These are phyloP conservation scores for Cantharis lateralis DNA, from an alignment of 2,888 invertebrate genomes.

Conservation along the genomic window DNA sequence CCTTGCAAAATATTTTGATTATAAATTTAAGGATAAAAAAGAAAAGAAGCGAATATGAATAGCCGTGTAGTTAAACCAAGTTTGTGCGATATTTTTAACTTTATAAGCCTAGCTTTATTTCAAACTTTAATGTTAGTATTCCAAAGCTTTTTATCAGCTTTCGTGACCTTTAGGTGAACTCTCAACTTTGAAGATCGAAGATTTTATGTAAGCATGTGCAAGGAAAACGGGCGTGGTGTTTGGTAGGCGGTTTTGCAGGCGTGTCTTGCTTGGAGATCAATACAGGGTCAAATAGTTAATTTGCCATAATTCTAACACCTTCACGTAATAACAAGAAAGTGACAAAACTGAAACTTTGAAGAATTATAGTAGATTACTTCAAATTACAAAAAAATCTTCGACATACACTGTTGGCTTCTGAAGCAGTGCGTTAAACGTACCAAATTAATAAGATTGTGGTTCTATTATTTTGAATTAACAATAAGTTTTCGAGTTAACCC, in stretches of 20 bases:
- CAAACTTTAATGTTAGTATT: slow-evolving; percentile 20
- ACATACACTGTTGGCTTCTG: neutral
- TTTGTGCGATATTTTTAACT: slow-evolving; percentile 10
- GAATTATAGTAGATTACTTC: slow-evolving; percentile 20
- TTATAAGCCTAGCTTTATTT: slow-evolving; percentile 8
- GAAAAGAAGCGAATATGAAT: neutral
- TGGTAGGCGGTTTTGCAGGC: slow-evolving; percentile 39
- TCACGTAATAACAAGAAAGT: slow-evolving; percentile 14
- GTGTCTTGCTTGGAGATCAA: slow-evolving; percentile 40
- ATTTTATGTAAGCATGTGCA: slow-evolving; percentile 35
- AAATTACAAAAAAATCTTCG: slow-evolving; percentile 35
- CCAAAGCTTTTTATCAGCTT: slow-evolving; percentile 23
- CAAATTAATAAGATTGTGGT: neutral
- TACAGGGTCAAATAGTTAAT: slow-evolving; percentile 34
- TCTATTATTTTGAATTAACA: neutral
- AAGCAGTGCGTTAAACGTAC: too few relatives aligned
- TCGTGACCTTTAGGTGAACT: slow-evolving; percentile 29
- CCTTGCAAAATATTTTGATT: neutral
- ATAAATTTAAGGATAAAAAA: neutral
- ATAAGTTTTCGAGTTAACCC: neutral
- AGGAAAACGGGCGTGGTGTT: slow-evolving; percentile 40
- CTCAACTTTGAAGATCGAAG: slow-evolving; percentile 29
- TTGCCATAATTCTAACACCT: slow-evolving; percentile 15
- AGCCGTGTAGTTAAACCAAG: neutral
- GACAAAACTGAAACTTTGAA: neutral